Conservation (phyloP, 2,888 invertebrate species). For the Drosophila atripex region DNA sequence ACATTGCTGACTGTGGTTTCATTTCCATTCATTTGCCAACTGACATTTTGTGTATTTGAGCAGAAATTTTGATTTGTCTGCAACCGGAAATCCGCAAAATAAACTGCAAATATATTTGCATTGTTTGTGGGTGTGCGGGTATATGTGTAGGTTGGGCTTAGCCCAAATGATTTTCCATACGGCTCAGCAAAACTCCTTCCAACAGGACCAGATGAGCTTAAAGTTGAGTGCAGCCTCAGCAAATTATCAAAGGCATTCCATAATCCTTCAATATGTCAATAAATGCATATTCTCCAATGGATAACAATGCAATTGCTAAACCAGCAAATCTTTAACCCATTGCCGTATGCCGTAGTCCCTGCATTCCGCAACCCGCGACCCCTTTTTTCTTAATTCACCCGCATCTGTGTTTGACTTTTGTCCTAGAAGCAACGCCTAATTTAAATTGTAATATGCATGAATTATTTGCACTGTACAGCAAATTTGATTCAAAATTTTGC, state of each 20-base stretch:
- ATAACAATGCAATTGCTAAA: constrained; percentile 45
- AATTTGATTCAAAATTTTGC: constrained; percentile 49
- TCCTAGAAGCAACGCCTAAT: constrained; percentile 62
- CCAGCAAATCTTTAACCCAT: constrained; percentile 38
- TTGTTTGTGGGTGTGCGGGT: constrained; percentile 31
- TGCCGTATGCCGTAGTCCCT: neutral
- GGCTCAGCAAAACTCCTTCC: constrained; percentile 29
- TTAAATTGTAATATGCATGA: constrained; percentile 55
- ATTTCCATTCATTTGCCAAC: constrained; percentile 63
- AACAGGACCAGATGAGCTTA: constrained; percentile 48
- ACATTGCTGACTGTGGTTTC: constrained; percentile 48
- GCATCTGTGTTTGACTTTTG: constrained; percentile 62
- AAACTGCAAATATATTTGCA: constrained; percentile 71
- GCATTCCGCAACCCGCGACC: neutral
- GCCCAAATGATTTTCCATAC: constrained; percentile 35
- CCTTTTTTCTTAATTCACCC: constrained; percentile 8
- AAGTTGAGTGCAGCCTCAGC: constrained; percentile 56
- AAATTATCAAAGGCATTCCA: constrained; percentile 66
- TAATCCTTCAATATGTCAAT: constrained; percentile 77
- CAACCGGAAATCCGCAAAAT: constrained; percentile 75
- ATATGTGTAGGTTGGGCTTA: constrained; percentile 19
- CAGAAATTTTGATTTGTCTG: constrained; percentile 76
- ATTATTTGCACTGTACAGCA: constrained; percentile 58
- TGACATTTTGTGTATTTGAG: constrained; percentile 61
- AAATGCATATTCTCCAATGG: constrained; percentile 33